Conservation (phyloP, 1,140 invertebrate genomes). For the Musca domestica region DNA sequence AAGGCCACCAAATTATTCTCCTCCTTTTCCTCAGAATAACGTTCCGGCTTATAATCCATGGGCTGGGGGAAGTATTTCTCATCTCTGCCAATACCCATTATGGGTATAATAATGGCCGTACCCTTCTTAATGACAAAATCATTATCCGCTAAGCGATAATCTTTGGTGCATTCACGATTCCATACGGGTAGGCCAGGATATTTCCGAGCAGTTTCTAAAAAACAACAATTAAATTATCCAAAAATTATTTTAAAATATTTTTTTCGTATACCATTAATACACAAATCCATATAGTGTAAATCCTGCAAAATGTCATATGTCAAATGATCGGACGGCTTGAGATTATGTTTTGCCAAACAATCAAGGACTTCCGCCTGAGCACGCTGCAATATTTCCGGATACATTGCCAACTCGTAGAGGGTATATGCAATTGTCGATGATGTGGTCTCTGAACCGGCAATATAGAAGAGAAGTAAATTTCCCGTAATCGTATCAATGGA, state of each 20-base stretch:
- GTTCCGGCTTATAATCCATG: conserved; percentile 64
- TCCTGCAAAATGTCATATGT: conserved; percentile 59
- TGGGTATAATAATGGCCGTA: conserved; percentile 53
- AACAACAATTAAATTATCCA: not conserved
- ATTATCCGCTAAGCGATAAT: conserved; percentile 52
- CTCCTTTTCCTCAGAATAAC: conserved; percentile 56
- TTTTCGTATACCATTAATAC: conserved; percentile 44
- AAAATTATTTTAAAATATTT: no score
- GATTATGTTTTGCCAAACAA: conserved; percentile 49
- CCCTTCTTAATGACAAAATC: conserved; percentile 54
- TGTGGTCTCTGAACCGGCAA: conserved; percentile 72
- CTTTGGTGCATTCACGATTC: conserved; percentile 51
- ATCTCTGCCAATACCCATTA: conserved; percentile 56
- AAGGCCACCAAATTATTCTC: conserved; percentile 53
- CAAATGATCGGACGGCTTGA: conserved; percentile 37
- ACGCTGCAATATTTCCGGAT: conserved; percentile 61
- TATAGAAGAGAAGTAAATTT: conserved; percentile 64
- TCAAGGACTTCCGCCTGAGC: conserved; percentile 60
- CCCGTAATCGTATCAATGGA: conserved; percentile 58
- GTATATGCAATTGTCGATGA: conserved; percentile 62
- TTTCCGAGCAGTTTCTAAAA: conserved; percentile 60
- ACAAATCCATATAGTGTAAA: conserved; percentile 60
- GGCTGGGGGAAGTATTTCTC: conserved; percentile 64
- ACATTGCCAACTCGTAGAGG: conserved; percentile 60
- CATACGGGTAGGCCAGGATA: conserved; percentile 62